phyloP scores from a whole-genome alignment of 2,888 invertebrate species.

The Drosophila borborema region DNA sequence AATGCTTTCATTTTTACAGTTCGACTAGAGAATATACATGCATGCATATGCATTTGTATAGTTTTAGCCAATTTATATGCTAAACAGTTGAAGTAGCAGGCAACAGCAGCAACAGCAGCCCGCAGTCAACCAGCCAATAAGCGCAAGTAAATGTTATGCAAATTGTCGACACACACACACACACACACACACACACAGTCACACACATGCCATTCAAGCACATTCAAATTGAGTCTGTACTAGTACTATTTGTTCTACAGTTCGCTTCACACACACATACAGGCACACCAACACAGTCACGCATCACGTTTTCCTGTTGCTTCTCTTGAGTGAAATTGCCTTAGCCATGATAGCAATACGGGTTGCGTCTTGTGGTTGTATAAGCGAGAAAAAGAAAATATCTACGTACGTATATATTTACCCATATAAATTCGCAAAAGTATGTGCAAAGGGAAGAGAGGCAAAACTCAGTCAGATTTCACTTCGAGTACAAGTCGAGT shows the following conservation, averaged over 20 bases:
- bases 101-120: neutral
- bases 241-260: neutral
- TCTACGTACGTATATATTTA: neutral
- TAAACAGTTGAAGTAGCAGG: constrained; percentile 42
- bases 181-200: constrained; percentile 5
- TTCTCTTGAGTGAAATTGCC: constrained; percentile 43
- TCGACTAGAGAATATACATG: constrained; percentile 4
- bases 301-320: constrained; percentile 55
- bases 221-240: constrained; percentile 15
- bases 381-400: constrained; percentile 2
- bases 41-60: constrained; percentile 1
- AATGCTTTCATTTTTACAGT: constrained; percentile 14
- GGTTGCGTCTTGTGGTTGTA: constrained; percentile 30
- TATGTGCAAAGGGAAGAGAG: neutral
- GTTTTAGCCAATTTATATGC: constrained; percentile 57
- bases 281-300: neutral
- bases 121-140: constrained; percentile 42
- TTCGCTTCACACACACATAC: constrained; percentile 2
- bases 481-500: constrained; percentile 15
- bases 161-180: constrained; percentile 39
- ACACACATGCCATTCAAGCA: constrained; percentile 9
- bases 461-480: constrained; percentile 40
- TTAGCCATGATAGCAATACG: constrained; percentile 32
- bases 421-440: neutral
- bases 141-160: constrained; percentile 59